Conservation (phyloP, 2,888 invertebrate genomes). For the Nomada ferruginata region DNA sequence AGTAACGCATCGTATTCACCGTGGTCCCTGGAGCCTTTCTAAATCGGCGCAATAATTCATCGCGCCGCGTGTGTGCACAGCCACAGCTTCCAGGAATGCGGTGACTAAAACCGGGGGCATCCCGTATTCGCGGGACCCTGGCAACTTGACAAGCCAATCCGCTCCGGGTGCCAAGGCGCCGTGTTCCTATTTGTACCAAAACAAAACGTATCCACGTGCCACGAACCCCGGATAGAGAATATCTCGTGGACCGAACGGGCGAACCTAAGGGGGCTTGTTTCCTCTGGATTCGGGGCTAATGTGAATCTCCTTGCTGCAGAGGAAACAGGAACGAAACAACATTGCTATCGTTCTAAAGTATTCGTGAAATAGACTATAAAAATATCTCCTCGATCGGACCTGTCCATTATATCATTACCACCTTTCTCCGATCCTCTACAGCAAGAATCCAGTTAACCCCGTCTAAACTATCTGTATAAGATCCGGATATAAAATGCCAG, state of each 20-base stretch:
- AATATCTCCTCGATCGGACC: background rate
- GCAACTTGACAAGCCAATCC: slow-evolving; percentile 83
- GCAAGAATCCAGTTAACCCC: background rate
- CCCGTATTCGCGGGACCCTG: slow-evolving; percentile 74
- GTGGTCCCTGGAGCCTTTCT: slow-evolving; percentile 57
- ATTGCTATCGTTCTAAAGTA: no score
- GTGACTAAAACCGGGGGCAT: slow-evolving; percentile 73
- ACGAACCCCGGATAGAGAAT: slow-evolving; percentile 44
- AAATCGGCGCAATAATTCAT: slow-evolving; percentile 77
- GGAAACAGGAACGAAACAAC: no score
- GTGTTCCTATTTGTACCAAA: slow-evolving; percentile 82
- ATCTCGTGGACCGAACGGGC: slow-evolving; percentile 25
- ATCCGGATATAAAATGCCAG: slow-evolving; percentile 5
- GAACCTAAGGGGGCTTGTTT: background rate
- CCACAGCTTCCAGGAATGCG: slow-evolving; percentile 73
- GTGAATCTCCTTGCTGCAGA: background rate
- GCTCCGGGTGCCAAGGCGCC: slow-evolving; percentile 80
- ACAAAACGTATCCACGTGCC: slow-evolving; percentile 79
- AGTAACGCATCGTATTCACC: slow-evolving; percentile 38
- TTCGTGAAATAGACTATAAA: no score
- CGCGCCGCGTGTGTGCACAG: slow-evolving; percentile 47
- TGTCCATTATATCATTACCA: slow-evolving; percentile 8
- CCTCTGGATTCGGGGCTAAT: background rate
- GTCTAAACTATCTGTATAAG: background rate
- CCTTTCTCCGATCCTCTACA: background rate